Conservation (phyloP, 2,113 vertebrate genomes). For the Odontesthes bonariensis region DNA sequence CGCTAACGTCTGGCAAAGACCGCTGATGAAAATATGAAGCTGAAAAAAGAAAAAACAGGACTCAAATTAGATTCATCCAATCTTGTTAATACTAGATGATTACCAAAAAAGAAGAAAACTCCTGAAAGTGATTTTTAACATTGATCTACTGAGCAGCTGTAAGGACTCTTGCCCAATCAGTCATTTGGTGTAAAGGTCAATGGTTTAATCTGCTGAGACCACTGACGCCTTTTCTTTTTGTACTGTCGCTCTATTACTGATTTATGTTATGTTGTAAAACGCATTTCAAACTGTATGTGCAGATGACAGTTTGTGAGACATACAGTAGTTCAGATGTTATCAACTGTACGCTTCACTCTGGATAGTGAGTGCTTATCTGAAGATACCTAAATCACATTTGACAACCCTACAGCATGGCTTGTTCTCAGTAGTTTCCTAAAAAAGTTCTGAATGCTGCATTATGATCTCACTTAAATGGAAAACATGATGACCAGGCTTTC, state of each 20-base stretch:
- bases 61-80: neutral
- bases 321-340: constrained; percentile 14
- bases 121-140: constrained; percentile 11
- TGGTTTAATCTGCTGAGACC: constrained; percentile 7
- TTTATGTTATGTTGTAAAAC: neutral
- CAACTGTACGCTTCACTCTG: neutral
- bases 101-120: neutral
- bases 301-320: neutral
- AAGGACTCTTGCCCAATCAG: constrained; percentile 40
- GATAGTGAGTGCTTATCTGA: constrained; percentile 31
- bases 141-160: constrained; percentile 20
- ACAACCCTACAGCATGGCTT: constrained; percentile 1
- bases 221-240: constrained; percentile 13
- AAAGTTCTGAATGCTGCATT: neutral
- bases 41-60: neutral
- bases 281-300: neutral
- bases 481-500: neutral
- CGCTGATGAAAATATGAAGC: neutral
- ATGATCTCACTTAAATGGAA: neutral
- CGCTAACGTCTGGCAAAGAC: neutral
- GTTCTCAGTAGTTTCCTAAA: constrained; percentile 5
- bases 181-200: constrained; percentile 34
- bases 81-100: neutral
- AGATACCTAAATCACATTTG: constrained; percentile 23
- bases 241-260: neutral